These are phyloP conservation scores for Archegozetes longisetosus DNA, from an alignment of 1,140 invertebrate species.

Conservation along the genomic window DNA sequence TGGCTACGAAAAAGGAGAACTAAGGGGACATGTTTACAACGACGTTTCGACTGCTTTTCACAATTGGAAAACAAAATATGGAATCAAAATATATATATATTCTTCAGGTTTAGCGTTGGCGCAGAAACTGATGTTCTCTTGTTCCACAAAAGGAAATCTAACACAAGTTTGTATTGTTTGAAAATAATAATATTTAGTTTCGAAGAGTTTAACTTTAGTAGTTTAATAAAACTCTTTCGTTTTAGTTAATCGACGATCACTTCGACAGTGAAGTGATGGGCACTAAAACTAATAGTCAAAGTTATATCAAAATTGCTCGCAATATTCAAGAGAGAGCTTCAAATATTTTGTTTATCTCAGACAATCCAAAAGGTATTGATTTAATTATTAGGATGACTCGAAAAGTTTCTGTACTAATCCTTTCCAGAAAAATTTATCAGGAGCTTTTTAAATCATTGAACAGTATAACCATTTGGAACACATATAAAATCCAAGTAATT, in stretches of 20 bases:
- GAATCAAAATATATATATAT: slow-evolving; percentile 10
- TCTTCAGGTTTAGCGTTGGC: neutral
- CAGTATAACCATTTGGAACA: no score
- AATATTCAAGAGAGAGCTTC: neutral
- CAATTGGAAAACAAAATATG: slow-evolving; percentile 3
- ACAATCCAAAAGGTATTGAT: neutral
- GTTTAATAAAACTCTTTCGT: no score
- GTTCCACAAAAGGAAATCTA: slow-evolving; percentile 3
- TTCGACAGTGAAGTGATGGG: neutral
- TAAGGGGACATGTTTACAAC: slow-evolving; percentile 8
- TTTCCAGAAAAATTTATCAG: no score
- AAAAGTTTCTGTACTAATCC: no score
- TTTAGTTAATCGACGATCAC: neutral
- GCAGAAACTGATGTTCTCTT: slow-evolving; percentile 6
- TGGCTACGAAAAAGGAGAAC: slow-evolving; percentile 6
- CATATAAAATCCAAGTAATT: no score
- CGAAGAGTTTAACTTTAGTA: no score
- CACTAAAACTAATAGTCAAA: neutral
- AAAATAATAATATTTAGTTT: no score
- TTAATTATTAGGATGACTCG: neutral
- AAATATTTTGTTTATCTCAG: neutral
- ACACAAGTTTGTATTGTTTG: neutral
- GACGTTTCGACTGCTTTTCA: neutral
- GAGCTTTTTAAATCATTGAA: no score
- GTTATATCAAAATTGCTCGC: neutral